Evolutionary conservation across 2,113 vertebrate genomes (phyloP), one percentile per base, ranked within the genome.

Genomic region (rat (Rattus norvegicus)): DNA sequence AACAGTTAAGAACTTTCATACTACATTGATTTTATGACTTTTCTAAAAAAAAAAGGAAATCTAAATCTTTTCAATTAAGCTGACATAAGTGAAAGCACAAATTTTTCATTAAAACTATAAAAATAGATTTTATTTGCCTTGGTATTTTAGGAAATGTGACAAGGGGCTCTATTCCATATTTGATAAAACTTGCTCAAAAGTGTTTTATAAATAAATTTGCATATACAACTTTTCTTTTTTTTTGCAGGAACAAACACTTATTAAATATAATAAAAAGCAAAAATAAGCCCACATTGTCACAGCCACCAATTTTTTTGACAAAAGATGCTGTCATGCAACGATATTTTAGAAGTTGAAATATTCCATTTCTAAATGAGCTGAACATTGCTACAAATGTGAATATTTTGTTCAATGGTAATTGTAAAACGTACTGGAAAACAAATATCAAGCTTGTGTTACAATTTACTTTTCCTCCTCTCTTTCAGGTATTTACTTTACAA

Each of bases 1-100:
- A 91, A 93, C 52, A 95, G 56, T 93, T 96, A 96, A 95, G 93
- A 95, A 76, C 33, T 16, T 97, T 97, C 95, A 97, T 98, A 96
- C 43, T 87, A 90, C 84, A 88, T 94, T 97, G 90, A 73, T 96
- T 97, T 97, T 94, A 96, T 54, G 84, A 96, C 56, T 63, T 96
- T 81, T 92, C 49, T 76, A 83, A 84, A 97, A 61, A 84, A 91
- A 88, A 96, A 77, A 81, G 28, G 43, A 94, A 80, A 90, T 92
- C 49, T 92, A 96, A 96, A 93, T 88, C 63, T 95, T 97, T 88
- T 80, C 88, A 92, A 92, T 96, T 98, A 97, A 93, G 83, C 79
- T 94, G 63, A 96, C 59, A 95, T 63, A 83, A 96, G 36, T 90
- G 28, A 93, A 95, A 92, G n/a, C 87, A 95, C 95, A 49, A 94